Evolutionary conservation across 2,797 vertebrate species (phyloP).

Genomic region (Oophaga sylvatica): DNA sequence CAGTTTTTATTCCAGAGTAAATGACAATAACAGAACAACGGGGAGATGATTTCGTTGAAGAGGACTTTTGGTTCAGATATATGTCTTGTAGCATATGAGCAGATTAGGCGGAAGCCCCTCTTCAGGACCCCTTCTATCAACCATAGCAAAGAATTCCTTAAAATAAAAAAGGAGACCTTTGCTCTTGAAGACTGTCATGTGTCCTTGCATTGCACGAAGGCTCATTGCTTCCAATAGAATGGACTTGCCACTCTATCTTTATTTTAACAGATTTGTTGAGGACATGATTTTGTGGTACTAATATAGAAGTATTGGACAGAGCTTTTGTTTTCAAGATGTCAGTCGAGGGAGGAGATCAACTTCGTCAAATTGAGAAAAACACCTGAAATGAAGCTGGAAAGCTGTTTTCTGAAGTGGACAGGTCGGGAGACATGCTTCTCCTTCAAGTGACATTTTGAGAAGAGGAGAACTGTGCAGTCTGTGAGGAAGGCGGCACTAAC

Average conservation of each 20-base stretch:
- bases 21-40: slow-evolving; percentile 1
- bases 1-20: not conserved
- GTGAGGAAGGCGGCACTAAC: no score
- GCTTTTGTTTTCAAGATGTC: no score
- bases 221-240: not conserved
- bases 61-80: not conserved
- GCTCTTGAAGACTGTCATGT: not conserved
- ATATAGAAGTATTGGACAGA: no score
- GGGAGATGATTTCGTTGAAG: not conserved
- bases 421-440: no score
- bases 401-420: no score
- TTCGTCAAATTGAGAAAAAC: no score
- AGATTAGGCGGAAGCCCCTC: not conserved
- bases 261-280: no score
- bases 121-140: not conserved
- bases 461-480: no score
- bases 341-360: no score
- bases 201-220: not conserved
- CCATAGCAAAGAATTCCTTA: not conserved
- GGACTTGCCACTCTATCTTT: not conserved
- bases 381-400: no score
- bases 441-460: no score
- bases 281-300: no score
- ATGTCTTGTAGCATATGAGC: not conserved
- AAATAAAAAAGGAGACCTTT: not conserved